Base-by-base conservation (phyloP, 2,797 vertebrate species). In the Sebastes matsubarae region DNA sequence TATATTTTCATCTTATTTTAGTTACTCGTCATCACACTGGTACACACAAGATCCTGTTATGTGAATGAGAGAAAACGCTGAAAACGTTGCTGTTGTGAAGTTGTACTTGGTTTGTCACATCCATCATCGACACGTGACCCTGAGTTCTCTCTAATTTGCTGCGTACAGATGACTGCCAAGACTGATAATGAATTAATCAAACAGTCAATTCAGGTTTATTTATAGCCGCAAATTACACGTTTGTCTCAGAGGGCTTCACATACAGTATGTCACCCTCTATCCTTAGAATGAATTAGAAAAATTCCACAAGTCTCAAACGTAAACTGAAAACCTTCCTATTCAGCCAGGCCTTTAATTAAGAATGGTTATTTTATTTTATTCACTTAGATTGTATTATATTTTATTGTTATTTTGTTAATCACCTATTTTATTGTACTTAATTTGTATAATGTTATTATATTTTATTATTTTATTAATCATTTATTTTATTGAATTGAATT, bases 141-240 rank as follows among this genome's bases (percentile, higher is more conserved):
- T 6, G 20, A 29, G 20, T 20, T 54, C 24, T 55, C 9, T 55
- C 2, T 38, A 4, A 29, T 38, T 36, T 46, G 9, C 27, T 54
- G 27, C 0, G 2, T 10, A 18, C 36, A 60, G 32, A 61, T 36
- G 11, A 68, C 32, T 20, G 54, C 32, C 30, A 59, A 5, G 16
- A n/a, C n/a, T 29, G 27, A 54, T 18, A 18, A 71, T 36, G 2
- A 59, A 75, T 64, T 68, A 5, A 34, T 70, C 14, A 22, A 55
- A 72, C 13, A 9, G 34, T 24, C n/a, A 6, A 12, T 36, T 59
- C 42, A 24, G 29, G 24, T 72, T 71, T 68, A 82, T 71, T 68
- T 65, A 57, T 61, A 67, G 50, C n/a, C 9, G 7, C 13, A 42
- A 67, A 36, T 69, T 64, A 32, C 52, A 55, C 68, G 50, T 64